Base-by-base conservation (phyloP, 2,888 invertebrate genomes). In the Venustoraphidia nigricollis region DNA sequence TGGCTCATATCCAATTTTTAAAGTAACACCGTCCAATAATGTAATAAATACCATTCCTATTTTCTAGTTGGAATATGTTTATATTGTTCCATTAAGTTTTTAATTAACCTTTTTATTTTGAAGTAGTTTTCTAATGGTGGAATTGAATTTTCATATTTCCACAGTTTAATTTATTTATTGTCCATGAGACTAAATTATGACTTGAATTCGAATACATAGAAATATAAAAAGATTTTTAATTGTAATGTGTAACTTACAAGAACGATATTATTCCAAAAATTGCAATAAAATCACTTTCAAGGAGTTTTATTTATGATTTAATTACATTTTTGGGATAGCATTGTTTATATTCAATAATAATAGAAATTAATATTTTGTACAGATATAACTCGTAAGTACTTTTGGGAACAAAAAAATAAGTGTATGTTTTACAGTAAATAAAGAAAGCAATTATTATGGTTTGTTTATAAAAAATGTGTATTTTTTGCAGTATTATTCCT, bases 401-500 rank as follows among this genome's bases (percentile, higher is more conserved):
- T 61, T 57, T 63, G 65, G 66, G 66, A 65, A 60, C 64, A 65
- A 66, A 63, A 60, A 58, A 27, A 42, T 47, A 37, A 52, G 47
- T 62, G 60, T 63, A 62, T 62, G 64, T 63, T 62, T 65, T 65
- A 61, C 62, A 63, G 59, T 61, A 60, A 63, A 59, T 56, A 59
- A 63, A 62, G 27, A 27, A 27, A 27, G 64, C 61, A 52, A 54
- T 54, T 64, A 58, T 44, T 52, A 52, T 59, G 62, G 58, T 58
- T 64, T 64, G 63, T 64, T 64, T 59, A 56, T 54, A 57, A 52
- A 46, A 56, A 51, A 49, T 48, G 42, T 43, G 48, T 52, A n/a
- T 51, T 47, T 44, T 51, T 40, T 48, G 10, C 42, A 13, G 34
- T 17, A 8, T n/a, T 9, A 41, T 41, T 14, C n/a, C n/a, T n/a